These are phyloP conservation scores for Paraescarpia echinospica DNA, from an alignment of 1,140 invertebrate genomes.

Conservation along the genomic window DNA sequence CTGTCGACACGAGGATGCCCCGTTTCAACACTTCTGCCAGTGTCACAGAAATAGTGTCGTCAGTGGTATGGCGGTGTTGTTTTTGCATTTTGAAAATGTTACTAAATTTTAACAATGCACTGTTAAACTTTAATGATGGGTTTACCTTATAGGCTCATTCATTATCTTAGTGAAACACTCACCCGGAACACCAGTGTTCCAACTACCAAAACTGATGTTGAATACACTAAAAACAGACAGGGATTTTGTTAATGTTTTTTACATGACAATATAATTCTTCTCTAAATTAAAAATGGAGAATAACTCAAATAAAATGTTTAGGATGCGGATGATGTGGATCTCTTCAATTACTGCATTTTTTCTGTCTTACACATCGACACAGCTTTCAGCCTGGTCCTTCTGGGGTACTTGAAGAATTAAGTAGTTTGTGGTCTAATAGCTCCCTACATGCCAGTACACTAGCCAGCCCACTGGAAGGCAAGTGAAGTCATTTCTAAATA, in stretches of 20 bases:
- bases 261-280: no score
- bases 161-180: no score
- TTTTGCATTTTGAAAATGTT: no score
- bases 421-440: conserved; percentile 5
- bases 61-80: no score
- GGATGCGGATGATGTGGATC: not conserved
- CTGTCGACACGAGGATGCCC: no score
- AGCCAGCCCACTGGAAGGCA: not conserved
- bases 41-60: no score
- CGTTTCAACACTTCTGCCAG: no score
- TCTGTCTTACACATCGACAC: not conserved
- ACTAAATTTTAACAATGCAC: no score
- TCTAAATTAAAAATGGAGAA: not conserved
- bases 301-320: not conserved
- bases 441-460: not conserved
- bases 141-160: no score
- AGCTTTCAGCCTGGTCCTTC: not conserved
- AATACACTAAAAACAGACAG: not conserved
- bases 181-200: not conserved
- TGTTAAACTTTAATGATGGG: no score
- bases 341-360: not conserved
- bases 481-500: not conserved
- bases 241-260: not conserved
- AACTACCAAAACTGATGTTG: not conserved
- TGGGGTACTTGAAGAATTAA: not conserved